Evolutionary conservation across 1,140 invertebrate genomes (phyloP), one percentile per base, ranked within the genome.

Genomic region (Panagrolaimus sp.): DNA sequence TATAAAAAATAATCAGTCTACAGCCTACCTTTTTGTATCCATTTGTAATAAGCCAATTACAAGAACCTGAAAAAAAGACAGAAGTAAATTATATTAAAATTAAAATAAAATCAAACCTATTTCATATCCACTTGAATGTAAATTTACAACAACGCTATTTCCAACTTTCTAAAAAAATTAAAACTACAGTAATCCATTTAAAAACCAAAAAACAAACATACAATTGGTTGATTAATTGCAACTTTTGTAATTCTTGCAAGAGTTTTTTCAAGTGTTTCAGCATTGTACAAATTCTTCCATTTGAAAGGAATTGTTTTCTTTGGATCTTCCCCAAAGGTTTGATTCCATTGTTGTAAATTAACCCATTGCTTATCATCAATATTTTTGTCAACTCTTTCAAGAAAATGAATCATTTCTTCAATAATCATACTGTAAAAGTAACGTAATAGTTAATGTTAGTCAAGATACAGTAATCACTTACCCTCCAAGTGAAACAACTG

Each of bases 171-270:
- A 43, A 48, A 55, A 73, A 48, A 47, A 10, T 43, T n/a, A 71
- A 75, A 1, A 58, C 43, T 74, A 12, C 15, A 1, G 43, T 62
- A 47, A 66, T 44, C 14, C n/a, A 44, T 75, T n/a, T 14, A 17
- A 63, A 45, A 5, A 17, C 15, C 3, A 24, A 71, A 58, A 58
- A n/a, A 44, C 65, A 15, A 69, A 83, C 85, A 85, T 86, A 91
- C 91, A 82, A 93, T 87, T 86, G 92, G 92, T 85, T 98, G 91
- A 86, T 94, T 93, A 85, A 95, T 97, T 66, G 93, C 93, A 76
- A 98, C 91, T 75, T 91, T 89, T 81, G 92, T 90, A 15, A 98
- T 91, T 81, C 90, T 89, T 0, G 91, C 88, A 15, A 98, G 86
- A 75, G 91, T 89, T 28, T 89, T 89, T 83, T 92, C 90, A 7